Evolutionary conservation across 2,113 vertebrate genomes (phyloP).

Genomic region (Lonchura striata): DNA sequence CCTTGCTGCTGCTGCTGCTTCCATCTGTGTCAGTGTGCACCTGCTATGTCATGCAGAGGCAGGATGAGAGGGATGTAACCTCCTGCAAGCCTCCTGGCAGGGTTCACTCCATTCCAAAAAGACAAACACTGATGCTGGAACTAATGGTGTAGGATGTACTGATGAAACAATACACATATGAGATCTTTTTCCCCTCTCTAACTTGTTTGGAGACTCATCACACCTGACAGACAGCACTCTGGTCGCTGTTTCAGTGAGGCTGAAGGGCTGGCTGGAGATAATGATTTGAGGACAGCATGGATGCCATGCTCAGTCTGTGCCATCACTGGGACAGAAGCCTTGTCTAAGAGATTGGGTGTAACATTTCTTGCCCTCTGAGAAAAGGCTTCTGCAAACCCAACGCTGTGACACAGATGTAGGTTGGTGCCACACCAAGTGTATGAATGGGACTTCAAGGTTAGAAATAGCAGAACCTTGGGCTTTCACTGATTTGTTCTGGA

Average conservation of each 20-base stretch:
- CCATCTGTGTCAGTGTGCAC: background rate
- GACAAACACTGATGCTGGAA: background rate
- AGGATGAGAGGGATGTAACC: background rate
- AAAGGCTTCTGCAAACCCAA: background rate
- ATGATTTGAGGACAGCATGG: fast-evolving
- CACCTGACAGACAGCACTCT: background rate
- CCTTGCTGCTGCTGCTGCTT: background rate
- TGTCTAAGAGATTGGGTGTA: fast-evolving
- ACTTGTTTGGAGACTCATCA: background rate
- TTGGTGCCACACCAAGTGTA: background rate
- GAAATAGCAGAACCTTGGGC: background rate
- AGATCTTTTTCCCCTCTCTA: background rate
- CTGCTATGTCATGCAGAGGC: background rate
- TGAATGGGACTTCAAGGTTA: background rate
- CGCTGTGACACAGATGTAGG: background rate
- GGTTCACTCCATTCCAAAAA: background rate
- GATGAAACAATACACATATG: background rate
- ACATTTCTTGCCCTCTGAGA: background rate
- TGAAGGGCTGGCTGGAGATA: background rate
- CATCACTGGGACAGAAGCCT: background rate
- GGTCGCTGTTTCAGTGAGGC: background rate
- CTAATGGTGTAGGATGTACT: background rate
- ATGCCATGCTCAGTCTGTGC: fast-evolving
- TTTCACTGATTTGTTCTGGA: background rate
- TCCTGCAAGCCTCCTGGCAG: background rate